Evolutionary conservation across 2,888 invertebrate genomes (phyloP).

Genomic region (Spicauda simplicius): DNA sequence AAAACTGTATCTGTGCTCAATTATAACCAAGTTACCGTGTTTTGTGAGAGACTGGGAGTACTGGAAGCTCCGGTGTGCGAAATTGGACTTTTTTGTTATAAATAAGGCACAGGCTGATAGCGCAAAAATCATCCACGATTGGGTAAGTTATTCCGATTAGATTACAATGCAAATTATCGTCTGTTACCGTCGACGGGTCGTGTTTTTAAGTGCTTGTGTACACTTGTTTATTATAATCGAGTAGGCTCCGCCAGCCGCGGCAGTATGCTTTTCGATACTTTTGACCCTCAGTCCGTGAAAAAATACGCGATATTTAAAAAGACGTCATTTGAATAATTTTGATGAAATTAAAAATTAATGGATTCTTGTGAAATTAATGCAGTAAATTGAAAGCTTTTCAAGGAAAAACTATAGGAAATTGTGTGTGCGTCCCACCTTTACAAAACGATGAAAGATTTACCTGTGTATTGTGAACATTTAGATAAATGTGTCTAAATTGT

Average conservation of each 20-base stretch:
- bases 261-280: slow-evolving; percentile 16
- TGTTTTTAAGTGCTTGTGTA: slow-evolving; percentile 49
- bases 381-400: too few relatives aligned
- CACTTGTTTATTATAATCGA: slow-evolving; percentile 45
- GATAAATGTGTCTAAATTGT: too few relatives aligned
- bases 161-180: slow-evolving; percentile 82
- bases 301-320: slow-evolving; percentile 10
- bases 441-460: too few relatives aligned
- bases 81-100: slow-evolving; percentile 66
- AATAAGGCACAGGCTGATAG: slow-evolving; percentile 70
- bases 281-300: slow-evolving; percentile 26
- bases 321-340: not conserved
- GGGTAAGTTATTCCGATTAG: slow-evolving; percentile 83
- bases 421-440: too few relatives aligned
- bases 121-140: slow-evolving; percentile 82
- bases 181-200: slow-evolving; percentile 58
- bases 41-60: slow-evolving; percentile 68
- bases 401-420: too few relatives aligned
- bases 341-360: not conserved
- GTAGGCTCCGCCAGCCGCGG: slow-evolving; percentile 43
- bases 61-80: slow-evolving; percentile 46
- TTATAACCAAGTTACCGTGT: slow-evolving; percentile 56
- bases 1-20: slow-evolving; percentile 73
- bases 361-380: not conserved
- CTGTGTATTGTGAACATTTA: too few relatives aligned